Evolutionary conservation across 37 sponge, comb jelly and placozoan species (phyloP), one percentile per base, ranked within the genome.

Genomic region (Mnemiopsis leidyi): DNA sequence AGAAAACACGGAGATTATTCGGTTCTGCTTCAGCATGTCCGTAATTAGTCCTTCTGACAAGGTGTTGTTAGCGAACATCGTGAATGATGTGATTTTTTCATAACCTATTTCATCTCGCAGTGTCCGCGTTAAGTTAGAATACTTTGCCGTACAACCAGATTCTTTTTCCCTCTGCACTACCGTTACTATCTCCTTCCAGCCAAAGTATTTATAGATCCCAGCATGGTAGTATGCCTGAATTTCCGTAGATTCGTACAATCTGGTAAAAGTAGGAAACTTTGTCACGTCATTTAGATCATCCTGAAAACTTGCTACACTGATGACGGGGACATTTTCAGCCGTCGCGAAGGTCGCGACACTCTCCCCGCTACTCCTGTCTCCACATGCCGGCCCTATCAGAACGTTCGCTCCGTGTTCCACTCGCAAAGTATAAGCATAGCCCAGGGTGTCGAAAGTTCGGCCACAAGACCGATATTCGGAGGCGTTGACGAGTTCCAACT

Each of bases 321-420:
- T 85, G 0, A 85, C 61, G 61, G 90, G 90, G 29, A 85, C 21
- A 61, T 85, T 85, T 26, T 38, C 90, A 29, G 61, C 32, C 7
- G 90, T 37, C 0, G 90, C 90, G 26, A 40, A 85, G 61, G 29
- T 40, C 1, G 90, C 90, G 61, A 85, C 90, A 39, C 90, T 85
- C 61, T 39, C 36, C n/a, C 90, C 90, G 39, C 90, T 85, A 5
- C 90, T 85, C 26, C 90, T 37, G 29, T 85, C 90, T 29, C 61
- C 90, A 33, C 90, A 85, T 0, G 36, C 90, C 29, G 90, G 90
- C 29, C 90, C 90, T 24, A 85, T 40, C 61, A 85, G 90, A 33
- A 85, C 48, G 28, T 85, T 29, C 30, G 36, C 90, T 33, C 36
- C 36, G 23, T 85, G 36, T 9, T 85, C 61, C 61, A 85, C 90